phyloP scores from a whole-genome alignment of 2,113 vertebrate species.

The Poeciliopsis retropinna region DNA sequence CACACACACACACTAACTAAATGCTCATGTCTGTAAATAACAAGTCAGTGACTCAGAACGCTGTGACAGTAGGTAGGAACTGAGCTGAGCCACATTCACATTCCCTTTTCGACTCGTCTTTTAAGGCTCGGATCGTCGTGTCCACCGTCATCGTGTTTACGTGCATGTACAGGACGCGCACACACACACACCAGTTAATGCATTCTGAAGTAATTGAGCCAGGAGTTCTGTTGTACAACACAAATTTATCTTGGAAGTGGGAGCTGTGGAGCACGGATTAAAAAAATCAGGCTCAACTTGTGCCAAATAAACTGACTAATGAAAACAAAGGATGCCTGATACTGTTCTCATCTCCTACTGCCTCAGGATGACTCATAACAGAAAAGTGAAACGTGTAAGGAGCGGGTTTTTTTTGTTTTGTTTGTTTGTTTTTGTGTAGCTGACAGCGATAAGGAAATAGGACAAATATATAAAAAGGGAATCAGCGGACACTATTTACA shows the following conservation, averaged over 20 bases:
- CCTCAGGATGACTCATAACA: conserved; percentile 46
- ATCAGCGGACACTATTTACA: conserved; percentile 21
- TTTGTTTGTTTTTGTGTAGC: background rate
- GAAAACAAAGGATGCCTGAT: conserved; percentile 54
- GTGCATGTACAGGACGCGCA: conserved; percentile 21
- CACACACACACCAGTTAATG: conserved; percentile 8
- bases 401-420: conserved; percentile 16
- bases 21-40: conserved; percentile 41
- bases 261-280: conserved; percentile 28
- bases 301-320: conserved; percentile 70
- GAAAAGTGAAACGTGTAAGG: conserved; percentile 10
- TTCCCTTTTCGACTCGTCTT: conserved; percentile 45
- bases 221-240: conserved; percentile 30
- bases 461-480: conserved; percentile 40
- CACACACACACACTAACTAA: conserved; percentile 17
- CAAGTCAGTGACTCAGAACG: conserved; percentile 59
- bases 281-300: conserved; percentile 53
- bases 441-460: conserved; percentile 30
- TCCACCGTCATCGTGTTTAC: conserved; percentile 36
- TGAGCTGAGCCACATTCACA: conserved; percentile 28
- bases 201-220: conserved; percentile 44
- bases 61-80: conserved; percentile 60
- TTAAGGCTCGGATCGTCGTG: conserved; percentile 55
- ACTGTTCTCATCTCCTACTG: conserved; percentile 53
- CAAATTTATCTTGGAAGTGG: conserved; percentile 20